Evolutionary conservation across 1,140 invertebrate genomes (phyloP).

Genomic region (Trachymyrmex cornetzi): DNA sequence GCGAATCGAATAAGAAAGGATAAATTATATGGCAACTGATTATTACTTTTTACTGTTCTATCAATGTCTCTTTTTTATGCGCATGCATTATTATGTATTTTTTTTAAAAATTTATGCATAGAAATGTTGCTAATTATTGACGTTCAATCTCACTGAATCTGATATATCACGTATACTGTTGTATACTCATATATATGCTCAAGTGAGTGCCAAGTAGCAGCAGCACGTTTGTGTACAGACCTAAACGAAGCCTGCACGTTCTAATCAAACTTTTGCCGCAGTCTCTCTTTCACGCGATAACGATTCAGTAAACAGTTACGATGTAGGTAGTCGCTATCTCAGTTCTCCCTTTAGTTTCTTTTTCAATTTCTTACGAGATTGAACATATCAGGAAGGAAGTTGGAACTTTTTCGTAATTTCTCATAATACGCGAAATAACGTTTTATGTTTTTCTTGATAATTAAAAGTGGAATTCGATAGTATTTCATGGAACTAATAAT

Average conservation of each 20-base stretch:
- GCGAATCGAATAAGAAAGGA: neutral
- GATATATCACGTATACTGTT: neutral
- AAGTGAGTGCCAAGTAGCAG: constrained; percentile 32
- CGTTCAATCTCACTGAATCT: neutral
- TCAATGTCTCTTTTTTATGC: neutral
- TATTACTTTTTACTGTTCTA: neutral
- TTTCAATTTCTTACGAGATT: constrained; percentile 28
- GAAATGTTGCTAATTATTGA: constrained; percentile 21
- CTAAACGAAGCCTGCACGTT: constrained; percentile 41
- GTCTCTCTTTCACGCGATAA: constrained; percentile 53
- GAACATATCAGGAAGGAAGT: constrained; percentile 6
- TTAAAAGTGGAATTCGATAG: neutral
- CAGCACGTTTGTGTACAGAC: constrained; percentile 55
- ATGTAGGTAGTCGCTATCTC: constrained; percentile 43
- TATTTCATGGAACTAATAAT: neutral
- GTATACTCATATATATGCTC: neutral
- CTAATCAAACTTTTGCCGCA: constrained; percentile 60
- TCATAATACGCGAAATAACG: neutral
- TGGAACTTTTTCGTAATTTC: constrained; percentile 5
- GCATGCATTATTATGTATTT: neutral
- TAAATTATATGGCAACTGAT: neutral
- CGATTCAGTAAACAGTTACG: constrained; percentile 59
- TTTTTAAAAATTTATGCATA: neutral
- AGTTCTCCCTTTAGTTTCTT: constrained; percentile 25
- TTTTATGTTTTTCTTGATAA: neutral